Percentiles rank a stretch among this genome's conserved stretches.
Evolutionary conservation across 2,113 vertebrate species (phyloP).

Genomic region (Formicarius rufipectus): DNA sequence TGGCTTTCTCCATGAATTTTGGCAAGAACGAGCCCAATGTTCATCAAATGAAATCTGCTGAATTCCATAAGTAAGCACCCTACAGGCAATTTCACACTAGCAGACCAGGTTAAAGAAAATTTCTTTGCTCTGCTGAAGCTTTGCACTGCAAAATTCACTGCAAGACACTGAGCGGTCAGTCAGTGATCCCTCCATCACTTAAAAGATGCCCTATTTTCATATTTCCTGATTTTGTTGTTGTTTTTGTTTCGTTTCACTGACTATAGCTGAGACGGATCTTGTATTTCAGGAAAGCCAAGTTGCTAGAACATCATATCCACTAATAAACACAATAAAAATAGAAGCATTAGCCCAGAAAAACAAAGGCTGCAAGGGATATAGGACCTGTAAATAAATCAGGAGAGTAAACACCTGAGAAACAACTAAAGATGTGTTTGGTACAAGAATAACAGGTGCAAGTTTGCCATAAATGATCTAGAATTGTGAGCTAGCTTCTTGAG

Average conservation of each 20-base stretch:
- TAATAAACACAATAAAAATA: slow-evolving; percentile 58
- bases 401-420: slow-evolving; percentile 13
- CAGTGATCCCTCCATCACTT: background rate
- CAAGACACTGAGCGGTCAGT: background rate
- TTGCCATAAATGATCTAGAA: background rate
- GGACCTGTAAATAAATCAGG: slow-evolving; percentile 36
- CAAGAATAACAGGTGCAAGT: background rate
- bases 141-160: background rate
- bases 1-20: background rate
- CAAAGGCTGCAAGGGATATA: slow-evolving; percentile 27
- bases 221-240: background rate
- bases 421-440: background rate
- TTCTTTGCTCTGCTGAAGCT: background rate
- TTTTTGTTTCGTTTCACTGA: background rate
- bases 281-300: slow-evolving; percentile 25
- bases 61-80: background rate
- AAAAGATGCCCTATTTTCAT: background rate
- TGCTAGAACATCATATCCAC: background rate
- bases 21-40: background rate
- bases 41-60: background rate
- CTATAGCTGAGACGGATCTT: background rate
- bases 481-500: background rate
- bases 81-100: background rate
- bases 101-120: background rate
- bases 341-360: slow-evolving; percentile 54